These are phyloP conservation scores for Agrypnia vestita DNA, from an alignment of 1,140 invertebrate species.

Conservation along the genomic window DNA sequence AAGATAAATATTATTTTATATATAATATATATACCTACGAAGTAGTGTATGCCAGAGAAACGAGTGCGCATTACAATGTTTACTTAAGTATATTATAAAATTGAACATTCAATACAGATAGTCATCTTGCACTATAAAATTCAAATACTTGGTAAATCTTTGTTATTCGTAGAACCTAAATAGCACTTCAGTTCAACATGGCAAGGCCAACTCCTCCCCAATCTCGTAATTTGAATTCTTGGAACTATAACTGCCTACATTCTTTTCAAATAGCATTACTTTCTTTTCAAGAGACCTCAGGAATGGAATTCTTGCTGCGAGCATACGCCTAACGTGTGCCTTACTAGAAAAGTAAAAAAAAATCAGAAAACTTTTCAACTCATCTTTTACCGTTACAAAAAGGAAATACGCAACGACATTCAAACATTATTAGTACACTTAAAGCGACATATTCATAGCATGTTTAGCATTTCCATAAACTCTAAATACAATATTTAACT, in stretches of 20 bases:
- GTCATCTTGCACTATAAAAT: not conserved
- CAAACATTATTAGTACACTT: slow-evolving; percentile 34
- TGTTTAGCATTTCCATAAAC: slow-evolving; percentile 24
- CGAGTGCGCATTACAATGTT: slow-evolving; percentile 27
- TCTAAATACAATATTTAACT: slow-evolving; percentile 25
- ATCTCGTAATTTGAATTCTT: too few species aligned
- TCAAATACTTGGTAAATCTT: slow-evolving; percentile 6
- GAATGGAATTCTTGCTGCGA: too few species aligned
- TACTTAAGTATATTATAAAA: slow-evolving; percentile 9
- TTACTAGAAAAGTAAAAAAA: too few species aligned
- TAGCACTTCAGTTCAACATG: not conserved
- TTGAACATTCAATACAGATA: slow-evolving; percentile 7
- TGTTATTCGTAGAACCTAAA: not conserved
- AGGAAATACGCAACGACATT: slow-evolving; percentile 30
- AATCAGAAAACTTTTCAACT: too few species aligned
- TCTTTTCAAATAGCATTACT: too few species aligned
- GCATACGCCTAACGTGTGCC: too few species aligned
- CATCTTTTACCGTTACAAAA: not conserved
- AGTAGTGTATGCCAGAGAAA: slow-evolving; percentile 39
- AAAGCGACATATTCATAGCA: slow-evolving; percentile 36
- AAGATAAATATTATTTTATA: slow-evolving; percentile 32
- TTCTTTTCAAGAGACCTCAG: too few species aligned
- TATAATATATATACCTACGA: slow-evolving; percentile 8
- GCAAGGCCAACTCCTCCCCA: too few species aligned
- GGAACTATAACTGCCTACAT: too few species aligned